These are phyloP conservation scores for Anguilla marmorata DNA, from an alignment of 2,797 vertebrate species.

Conservation along the genomic window DNA sequence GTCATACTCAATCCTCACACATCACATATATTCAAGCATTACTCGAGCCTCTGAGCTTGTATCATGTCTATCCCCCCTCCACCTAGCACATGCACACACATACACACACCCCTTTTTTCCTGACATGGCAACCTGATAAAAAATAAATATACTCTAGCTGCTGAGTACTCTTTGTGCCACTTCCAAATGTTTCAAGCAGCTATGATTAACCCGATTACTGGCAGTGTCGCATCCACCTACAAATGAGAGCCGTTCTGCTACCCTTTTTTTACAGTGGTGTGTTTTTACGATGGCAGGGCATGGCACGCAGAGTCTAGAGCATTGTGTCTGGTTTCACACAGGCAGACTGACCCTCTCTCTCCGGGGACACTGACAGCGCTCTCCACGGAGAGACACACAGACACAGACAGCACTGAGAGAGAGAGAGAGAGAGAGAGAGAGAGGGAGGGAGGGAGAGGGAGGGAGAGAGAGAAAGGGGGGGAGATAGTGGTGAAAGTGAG, in stretches of 20 bases:
- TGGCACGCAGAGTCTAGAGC: conserved; percentile 82
- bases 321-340: conserved; percentile 88
- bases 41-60: conserved; percentile 50
- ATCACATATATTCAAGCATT: conserved; percentile 75
- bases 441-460: conserved; percentile 17
- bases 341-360: conserved; percentile 85
- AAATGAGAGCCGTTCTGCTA: conserved; percentile 37
- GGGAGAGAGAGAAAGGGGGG: conserved; percentile 50
- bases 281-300: conserved; percentile 84
- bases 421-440: conserved; percentile 45
- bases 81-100: conserved; percentile 27
- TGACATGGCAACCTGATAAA: conserved; percentile 61
- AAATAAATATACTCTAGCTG: conserved; percentile 72
- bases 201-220: conserved; percentile 95
- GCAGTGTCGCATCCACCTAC: conserved; percentile 81
- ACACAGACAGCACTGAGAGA: conserved; percentile 73
- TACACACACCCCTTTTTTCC: conserved; percentile 42
- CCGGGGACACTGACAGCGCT: conserved; percentile 85
- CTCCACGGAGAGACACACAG: conserved; percentile 72
- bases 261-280: not conserved
- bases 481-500: conserved; percentile 78
- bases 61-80: conserved; percentile 67
- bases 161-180: conserved; percentile 70
- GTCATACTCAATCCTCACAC: conserved; percentile 29
- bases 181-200: conserved; percentile 95